Evolutionary conservation across 2,797 vertebrate genomes (phyloP), one percentile per base, ranked within the genome.

Genomic region (Melanotaenia pygmaea): DNA sequence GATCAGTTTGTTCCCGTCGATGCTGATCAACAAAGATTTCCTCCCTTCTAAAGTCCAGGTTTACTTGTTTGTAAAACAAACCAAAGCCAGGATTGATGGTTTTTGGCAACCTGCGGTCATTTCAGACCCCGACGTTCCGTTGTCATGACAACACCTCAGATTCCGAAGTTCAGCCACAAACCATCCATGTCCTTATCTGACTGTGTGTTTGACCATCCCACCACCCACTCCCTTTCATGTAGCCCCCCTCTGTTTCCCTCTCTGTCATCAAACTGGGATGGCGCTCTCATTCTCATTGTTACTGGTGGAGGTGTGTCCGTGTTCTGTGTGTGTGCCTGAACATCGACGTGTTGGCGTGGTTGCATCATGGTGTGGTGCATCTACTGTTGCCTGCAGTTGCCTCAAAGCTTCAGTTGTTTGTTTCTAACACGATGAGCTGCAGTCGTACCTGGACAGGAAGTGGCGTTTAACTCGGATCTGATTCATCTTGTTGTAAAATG

Each of bases 351-450:
- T 81, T 63, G 51, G 68, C 54, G 73, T 86, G 74, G 77, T 86
- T 87, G 86, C 86, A 83, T 86, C 77, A 74, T 90, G 78, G 71
- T n/a, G 85, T 90, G 86, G 69, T 86, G 86, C 80, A 59, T 90
- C 82, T 71, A 24, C 66, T 74, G 81, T 83, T 86, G 89, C 90
- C 83, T 90, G 88, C 79, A 79, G 56, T 68, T 57, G 74, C 11
- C 37, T 80, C 72, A n/a, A 74, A 79, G 77, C 73, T 80, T 82
- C 12, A 43, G 58, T 79, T 75, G 80, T 90, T 58, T 76, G 79
- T 78, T 80, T 86, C 88, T 90, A 89, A 90, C 84, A 26, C 51
- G 13, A 14, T 5, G 38, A 40, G 38, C 38, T 14, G 38, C 38
- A 5, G 38, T 12, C 38, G 34, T 35, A 35, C 9, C 34, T 10